Evolutionary conservation across 2,113 vertebrate genomes (phyloP), one percentile per base, ranked within the genome.

Genomic region (Pao palembangensis): DNA sequence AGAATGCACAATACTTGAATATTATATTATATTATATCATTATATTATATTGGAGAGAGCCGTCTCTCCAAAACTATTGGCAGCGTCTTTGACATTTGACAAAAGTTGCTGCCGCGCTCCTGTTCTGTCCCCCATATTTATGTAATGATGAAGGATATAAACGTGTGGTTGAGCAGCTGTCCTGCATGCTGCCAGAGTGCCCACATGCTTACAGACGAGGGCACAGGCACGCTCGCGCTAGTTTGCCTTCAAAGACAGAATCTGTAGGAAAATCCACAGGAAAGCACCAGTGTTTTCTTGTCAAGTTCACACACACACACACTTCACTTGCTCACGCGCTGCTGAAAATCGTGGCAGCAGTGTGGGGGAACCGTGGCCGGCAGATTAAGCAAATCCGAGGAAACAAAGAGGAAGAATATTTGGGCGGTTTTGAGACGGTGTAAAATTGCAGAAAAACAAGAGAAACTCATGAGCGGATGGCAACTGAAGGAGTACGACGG

Each of bases 61-160:
- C 76, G 79, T 62, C 58, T 66, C 51, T 60, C 59, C 31, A 65
- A 43, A 47, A 61, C 61, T 69, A 60, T 71, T 80, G 68, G 73
- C 75, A 76, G 51, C 38, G 15, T 28, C 60, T 83, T 68, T 81
- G 67, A 87, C 62, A 84, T 82, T 86, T 87, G 76, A 85, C 64
- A 52, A 89, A 75, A 76, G 56, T 43, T 78, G 69, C 62, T 58
- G 43, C 16, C 64, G 44, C 15, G 61, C 17, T 67, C 65, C 64
- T 69, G 64, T 71, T 73, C 65, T 78, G 79, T 71, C 83, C 74
- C 78, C 78, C 74, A 79, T 52, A 1, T 64, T 80, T 69, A 70
- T 11, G 51, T 69, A 68, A 77, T 65, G 43, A 53, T 44, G 51
- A 55, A 21, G 6, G 14, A 34, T 58, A 58, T 43, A 38, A 51